Conservation (phyloP, 2,797 vertebrate genomes). For the Loris lydekkerianus region DNA sequence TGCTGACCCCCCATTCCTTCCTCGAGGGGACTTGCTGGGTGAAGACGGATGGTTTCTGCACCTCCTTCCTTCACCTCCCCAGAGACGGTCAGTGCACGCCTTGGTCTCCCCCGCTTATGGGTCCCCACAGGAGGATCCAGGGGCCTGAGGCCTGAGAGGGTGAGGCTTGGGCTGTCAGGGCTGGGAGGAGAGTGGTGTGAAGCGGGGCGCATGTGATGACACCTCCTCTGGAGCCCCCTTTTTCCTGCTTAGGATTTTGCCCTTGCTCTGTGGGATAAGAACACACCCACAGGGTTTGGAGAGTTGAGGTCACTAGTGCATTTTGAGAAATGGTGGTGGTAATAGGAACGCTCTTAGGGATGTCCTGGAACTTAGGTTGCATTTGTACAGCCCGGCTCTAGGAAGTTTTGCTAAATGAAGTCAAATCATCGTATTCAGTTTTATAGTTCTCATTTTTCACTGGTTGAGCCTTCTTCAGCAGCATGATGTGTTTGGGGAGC, state of each 20-base stretch:
- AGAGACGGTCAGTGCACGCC: not conserved
- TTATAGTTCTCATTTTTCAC: not conserved
- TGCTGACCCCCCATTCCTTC: not conserved
- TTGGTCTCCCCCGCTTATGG: too few relatives aligned
- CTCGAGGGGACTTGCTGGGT: not conserved
- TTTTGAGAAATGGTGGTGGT: not conserved
- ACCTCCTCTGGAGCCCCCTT: too few relatives aligned
- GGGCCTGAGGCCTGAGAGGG: not conserved
- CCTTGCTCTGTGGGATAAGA: not conserved
- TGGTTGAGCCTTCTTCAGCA: not conserved
- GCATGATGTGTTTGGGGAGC: not conserved
- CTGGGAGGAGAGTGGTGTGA: not conserved
- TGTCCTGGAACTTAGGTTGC: not conserved
- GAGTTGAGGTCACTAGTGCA: not conserved
- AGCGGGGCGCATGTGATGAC: too few relatives aligned
- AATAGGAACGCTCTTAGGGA: not conserved
- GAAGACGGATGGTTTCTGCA: not conserved
- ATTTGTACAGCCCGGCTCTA: not conserved
- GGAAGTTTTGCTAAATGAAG: not conserved
- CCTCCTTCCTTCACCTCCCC: not conserved
- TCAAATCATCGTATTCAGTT: not conserved
- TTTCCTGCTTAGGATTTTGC: not conserved
- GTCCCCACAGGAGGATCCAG: not conserved
- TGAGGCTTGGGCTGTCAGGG: not conserved
- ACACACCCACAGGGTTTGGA: too few relatives aligned